Percentiles rank a stretch among this genome's conserved stretches.
Conservation (phyloP, 2,797 vertebrate genomes). For the Danio albolineatus region DNA sequence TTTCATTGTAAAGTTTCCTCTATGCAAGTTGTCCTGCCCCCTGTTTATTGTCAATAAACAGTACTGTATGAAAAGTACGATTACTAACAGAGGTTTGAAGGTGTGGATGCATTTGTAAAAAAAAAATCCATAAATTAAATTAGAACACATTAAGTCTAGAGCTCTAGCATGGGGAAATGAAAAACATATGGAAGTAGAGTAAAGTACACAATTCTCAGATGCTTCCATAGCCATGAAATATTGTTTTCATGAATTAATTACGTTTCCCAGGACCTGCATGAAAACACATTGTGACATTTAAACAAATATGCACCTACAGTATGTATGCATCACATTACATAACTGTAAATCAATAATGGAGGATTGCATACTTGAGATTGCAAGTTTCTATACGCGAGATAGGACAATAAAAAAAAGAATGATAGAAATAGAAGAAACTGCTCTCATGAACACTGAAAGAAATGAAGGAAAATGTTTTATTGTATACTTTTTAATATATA, state of each 20-base stretch:
- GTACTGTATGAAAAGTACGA: too few species aligned
- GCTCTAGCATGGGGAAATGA: neutral
- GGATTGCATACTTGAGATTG: neutral
- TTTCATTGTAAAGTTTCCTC: too few species aligned
- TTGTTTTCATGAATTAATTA: neutral
- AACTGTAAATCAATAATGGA: neutral
- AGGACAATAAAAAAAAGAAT: neutral
- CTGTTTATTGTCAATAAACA: too few species aligned
- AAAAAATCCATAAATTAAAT: too few species aligned
- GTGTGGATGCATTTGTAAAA: too few species aligned
- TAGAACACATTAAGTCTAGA: too few species aligned
- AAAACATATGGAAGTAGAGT: too few species aligned
- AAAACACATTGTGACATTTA: neutral
- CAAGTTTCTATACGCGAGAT: neutral
- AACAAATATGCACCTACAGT: neutral
- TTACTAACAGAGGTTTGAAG: too few species aligned
- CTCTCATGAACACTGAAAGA: constrained; percentile 39
- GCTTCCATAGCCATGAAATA: constrained; percentile 17
- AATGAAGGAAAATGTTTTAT: constrained; percentile 32
- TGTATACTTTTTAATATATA: constrained; percentile 1
- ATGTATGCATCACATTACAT: neutral
- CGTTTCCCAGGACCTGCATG: neutral
- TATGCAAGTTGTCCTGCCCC: too few species aligned
- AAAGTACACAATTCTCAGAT: neutral
- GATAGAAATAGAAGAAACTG: constrained; percentile 7